Evolutionary conservation across 2,888 invertebrate species (phyloP), one percentile per base, ranked within the genome.

Genomic region (Acanthopleura granulata): DNA sequence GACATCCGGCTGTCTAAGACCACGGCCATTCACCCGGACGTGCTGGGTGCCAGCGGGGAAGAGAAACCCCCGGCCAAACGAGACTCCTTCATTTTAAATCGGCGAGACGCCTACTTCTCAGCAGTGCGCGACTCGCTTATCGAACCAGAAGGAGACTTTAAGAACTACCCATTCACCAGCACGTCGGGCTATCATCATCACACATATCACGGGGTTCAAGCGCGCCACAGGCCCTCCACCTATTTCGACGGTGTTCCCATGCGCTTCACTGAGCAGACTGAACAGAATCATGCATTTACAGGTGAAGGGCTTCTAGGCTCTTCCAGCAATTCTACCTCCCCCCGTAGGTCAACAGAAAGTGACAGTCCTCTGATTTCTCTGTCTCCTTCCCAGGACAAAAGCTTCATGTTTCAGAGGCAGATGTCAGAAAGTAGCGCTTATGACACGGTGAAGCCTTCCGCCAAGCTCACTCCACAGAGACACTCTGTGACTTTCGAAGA

Each of bases 1-100:
- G 97, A 98, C 92, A 95, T 98, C 74, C 93, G 97, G 86, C 93
- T 96, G 90, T 95, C 96, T 69, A 96, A 96, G 80, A 85, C 84
- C 18, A 82, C 85, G 3, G 86, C 85, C 30, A 85, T 88, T 72
- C 87, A 88, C 79, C 87, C 89, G 1, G 82, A 81, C 74, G 80
- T 86, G 29, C 79, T 81, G 72, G 81, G 79, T 49, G 80, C 82
- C 71, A 81, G 77, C 50, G 84, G 82, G 71, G 81, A 77, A 11
- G 80, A 77, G 61, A 72, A 75, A 22, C 74, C 66, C 57, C 30
- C 50, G 16, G 62, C 73, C 76, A 86, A 82, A 77, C 87, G 83
- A 74, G 86, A 87, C 74, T 83, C 86, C 0, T 84, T 84, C 77
- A 87, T 88, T 72, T 77, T 85, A 62, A 86, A 87, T 72, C 80